phyloP scores from a whole-genome alignment of 2,888 invertebrate genomes.

The Trimorus sp. region DNA sequence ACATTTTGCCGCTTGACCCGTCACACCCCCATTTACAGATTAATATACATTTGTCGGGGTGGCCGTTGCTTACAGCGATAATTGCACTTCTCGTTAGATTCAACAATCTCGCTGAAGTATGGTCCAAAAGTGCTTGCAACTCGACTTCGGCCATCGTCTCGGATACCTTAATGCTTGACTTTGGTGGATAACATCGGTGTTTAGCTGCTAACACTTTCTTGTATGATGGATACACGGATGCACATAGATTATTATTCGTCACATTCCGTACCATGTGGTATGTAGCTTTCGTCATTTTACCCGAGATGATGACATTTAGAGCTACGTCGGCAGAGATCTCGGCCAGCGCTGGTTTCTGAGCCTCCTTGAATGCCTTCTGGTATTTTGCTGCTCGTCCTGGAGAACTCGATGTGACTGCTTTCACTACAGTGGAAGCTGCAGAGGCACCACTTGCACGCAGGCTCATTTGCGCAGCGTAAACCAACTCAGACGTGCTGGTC shows the following conservation, averaged over 20 bases:
- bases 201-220: not conserved
- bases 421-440: slow-evolving; percentile 2
- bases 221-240: slow-evolving; percentile 18
- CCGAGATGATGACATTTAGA: slow-evolving; percentile 26
- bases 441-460: slow-evolving; percentile 16
- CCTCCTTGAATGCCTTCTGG: not conserved
- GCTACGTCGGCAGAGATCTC: slow-evolving; percentile 24
- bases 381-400: slow-evolving; percentile 10
- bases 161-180: not conserved
- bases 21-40: slow-evolving; percentile 7
- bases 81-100: not conserved
- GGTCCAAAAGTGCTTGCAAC: slow-evolving; percentile 1
- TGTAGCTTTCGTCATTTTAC: slow-evolving; percentile 22
- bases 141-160: not conserved
- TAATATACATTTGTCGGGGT: not conserved
- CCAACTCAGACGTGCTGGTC: not conserved
- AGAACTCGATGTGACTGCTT: slow-evolving; percentile 5
- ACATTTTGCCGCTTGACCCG: not conserved
- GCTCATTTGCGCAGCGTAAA: slow-evolving; percentile 15
- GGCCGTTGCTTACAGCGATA: not conserved
- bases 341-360: not conserved
- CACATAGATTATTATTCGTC: slow-evolving; percentile 11
- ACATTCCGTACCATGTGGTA: slow-evolving; percentile 11
- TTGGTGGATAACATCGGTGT: not conserved
- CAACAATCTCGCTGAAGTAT: not conserved